phyloP scores from a whole-genome alignment of 1,140 invertebrate species.

The Parasteatoda tepidariorum region DNA sequence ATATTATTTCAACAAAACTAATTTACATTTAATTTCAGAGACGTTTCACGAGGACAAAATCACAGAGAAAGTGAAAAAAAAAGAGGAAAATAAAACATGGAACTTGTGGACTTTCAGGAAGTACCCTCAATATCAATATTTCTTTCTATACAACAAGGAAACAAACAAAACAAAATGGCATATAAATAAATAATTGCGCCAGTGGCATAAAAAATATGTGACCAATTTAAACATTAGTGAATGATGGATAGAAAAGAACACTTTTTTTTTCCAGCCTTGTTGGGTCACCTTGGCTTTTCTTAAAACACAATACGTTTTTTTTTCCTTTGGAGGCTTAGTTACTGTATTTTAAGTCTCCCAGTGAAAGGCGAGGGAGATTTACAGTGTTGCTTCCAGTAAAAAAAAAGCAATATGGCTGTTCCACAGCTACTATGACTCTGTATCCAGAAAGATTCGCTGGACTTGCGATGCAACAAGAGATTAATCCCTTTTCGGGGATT shows the following conservation, averaged over 20 bases:
- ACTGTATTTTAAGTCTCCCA: no score
- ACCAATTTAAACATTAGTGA: neutral
- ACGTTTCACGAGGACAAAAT: neutral
- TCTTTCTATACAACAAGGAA: neutral
- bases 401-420: constrained; percentile 17
- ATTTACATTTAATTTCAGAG: neutral
- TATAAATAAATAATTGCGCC: neutral
- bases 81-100: neutral
- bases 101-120: neutral
- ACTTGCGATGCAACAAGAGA: neutral
- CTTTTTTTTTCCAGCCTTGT: neutral
- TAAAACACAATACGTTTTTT: no score
- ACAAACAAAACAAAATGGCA: neutral
- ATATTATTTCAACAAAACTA: no score
- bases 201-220: neutral
- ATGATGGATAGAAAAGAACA: neutral
- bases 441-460: neutral
- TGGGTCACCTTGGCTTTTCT: neutral
- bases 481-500: neutral
- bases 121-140: neutral
- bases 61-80: neutral
- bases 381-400: neutral
- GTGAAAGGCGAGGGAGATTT: neutral
- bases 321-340: no score
- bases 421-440: constrained; percentile 23